Base-by-base conservation (phyloP, 2,888 invertebrate genomes). In the Orthonychiurus folsomi region DNA sequence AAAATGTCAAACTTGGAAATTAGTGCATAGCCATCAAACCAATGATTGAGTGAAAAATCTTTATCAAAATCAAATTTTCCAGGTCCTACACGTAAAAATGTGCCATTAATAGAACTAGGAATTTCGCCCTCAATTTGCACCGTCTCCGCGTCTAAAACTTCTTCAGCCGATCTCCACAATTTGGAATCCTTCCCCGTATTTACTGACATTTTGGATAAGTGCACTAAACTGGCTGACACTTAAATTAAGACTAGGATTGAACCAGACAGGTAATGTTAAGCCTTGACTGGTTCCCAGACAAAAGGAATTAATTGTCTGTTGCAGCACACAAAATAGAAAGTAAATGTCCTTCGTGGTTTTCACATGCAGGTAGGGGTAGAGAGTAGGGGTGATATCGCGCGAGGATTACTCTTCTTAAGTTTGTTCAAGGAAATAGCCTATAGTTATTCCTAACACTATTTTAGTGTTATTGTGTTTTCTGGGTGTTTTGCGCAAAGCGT, bases 41-140 rank as follows among this genome's bases (percentile, higher is more conserved):
- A 59, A 20, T 50, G 48, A 12, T 20, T 59, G 48, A 59, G 5
- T 3, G 50, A 48, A 25, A 59, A 59, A n/a, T 23, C 52, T 25
- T 48, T 26, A 24, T 59, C 59, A 25, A 59, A n/a, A 26, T 59
- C 59, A 23, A 59, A 50, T 37, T 59, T 59, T 23, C 59, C 59
- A 25, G 59, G 59, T 5, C 59, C 23, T 3, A 26, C 23, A 2
- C 59, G 48, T 18, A 50, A 50, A 23, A 50, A 59, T 18, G 5
- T 48, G 15, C 59, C 59, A 37, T 23, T 50, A 21, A 59, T 25
- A 48, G 48, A 59, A 15, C 3, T 3, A 25, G 59, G 59, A 15
- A 59, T 9, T 23, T 20, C 3, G 5, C 59, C 59, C 26, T 50
- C 20, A 20, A 59, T 23, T 23, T 3, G 12, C 20, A 50, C 59